These are phyloP conservation scores for Leptosomus discolor DNA, from an alignment of 2,113 vertebrate genomes.

Conservation along the genomic window DNA sequence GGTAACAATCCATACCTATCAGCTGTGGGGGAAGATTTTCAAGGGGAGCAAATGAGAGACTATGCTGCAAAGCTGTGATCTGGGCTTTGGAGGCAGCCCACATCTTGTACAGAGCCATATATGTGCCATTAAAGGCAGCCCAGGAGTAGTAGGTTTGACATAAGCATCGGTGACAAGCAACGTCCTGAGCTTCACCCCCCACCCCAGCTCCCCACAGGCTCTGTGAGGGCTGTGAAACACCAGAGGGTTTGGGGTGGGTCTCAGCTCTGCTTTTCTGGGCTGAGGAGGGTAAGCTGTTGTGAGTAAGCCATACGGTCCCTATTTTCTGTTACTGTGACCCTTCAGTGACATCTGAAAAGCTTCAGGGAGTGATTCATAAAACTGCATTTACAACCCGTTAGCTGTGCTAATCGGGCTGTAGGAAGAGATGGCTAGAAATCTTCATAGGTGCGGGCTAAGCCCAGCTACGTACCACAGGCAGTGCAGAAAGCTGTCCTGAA, in stretches of 20 bases:
- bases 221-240: not conserved
- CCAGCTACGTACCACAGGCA: not conserved
- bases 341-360: not conserved
- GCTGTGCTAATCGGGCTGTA: not conserved
- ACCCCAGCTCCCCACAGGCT: not conserved
- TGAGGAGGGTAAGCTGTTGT: not conserved
- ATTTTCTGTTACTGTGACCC: not conserved
- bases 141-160: not conserved
- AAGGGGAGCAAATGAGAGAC: not conserved
- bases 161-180: rapidly evolving
- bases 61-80: not conserved
- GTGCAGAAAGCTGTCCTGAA: not conserved
- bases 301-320: not conserved
- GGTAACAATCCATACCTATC: not conserved
- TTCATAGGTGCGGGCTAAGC: not conserved
- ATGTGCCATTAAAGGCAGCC: not conserved
- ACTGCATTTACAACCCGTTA: not conserved
- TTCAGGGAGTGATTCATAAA: not conserved
- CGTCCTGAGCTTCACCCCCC: not conserved
- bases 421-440: not conserved
- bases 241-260: not conserved
- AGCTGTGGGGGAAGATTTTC: not conserved
- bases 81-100: not conserved
- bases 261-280: not conserved
- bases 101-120: not conserved